These are phyloP conservation scores for Drosophila merina DNA, from an alignment of 2,888 invertebrate species.

Conservation along the genomic window DNA sequence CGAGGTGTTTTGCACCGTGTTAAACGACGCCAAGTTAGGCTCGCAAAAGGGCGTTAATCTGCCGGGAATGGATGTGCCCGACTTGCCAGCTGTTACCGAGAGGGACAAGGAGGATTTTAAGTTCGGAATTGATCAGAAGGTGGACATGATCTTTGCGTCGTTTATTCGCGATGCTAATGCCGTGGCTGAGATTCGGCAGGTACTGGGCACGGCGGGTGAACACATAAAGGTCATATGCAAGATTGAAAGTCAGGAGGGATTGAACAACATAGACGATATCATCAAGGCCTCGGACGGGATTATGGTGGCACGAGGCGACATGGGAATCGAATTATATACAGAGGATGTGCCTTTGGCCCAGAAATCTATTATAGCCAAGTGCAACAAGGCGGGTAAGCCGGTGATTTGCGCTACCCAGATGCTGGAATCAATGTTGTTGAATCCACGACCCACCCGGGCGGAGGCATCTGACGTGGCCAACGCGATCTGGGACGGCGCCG, in stretches of 20 bases:
- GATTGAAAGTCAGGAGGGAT: constrained; percentile 99
- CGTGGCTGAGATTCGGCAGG: constrained; percentile 91
- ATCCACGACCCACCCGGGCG: constrained; percentile 97
- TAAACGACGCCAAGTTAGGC: constrained; percentile 97
- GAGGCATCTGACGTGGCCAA: constrained; percentile 99
- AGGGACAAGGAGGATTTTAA: constrained; percentile 95
- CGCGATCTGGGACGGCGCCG: constrained; percentile 98
- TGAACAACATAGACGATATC: constrained; percentile 96
- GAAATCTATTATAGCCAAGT: constrained; percentile 97
- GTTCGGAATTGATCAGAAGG: constrained; percentile 94
- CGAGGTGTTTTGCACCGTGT: constrained; percentile 90
- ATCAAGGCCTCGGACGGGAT: constrained; percentile 97
- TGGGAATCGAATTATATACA: constrained; percentile 98
- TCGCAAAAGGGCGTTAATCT: constrained; percentile 98
- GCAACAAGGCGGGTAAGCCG: constrained; percentile 97
- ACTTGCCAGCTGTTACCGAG: constrained; percentile 97
- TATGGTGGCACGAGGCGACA: constrained; percentile 98
- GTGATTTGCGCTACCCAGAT: constrained; percentile 99
- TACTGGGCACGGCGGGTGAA: constrained; percentile 94
- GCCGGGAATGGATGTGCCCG: constrained; percentile 94
- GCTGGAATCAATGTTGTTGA: constrained; percentile 98
- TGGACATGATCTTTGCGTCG: constrained; percentile 97
- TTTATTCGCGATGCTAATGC: constrained; percentile 96
- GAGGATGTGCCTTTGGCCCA: constrained; percentile 98
- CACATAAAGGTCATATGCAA: constrained; percentile 98